Evolutionary conservation across 2,797 vertebrate genomes (phyloP).

Genomic region (Intellagama lesueurii): DNA sequence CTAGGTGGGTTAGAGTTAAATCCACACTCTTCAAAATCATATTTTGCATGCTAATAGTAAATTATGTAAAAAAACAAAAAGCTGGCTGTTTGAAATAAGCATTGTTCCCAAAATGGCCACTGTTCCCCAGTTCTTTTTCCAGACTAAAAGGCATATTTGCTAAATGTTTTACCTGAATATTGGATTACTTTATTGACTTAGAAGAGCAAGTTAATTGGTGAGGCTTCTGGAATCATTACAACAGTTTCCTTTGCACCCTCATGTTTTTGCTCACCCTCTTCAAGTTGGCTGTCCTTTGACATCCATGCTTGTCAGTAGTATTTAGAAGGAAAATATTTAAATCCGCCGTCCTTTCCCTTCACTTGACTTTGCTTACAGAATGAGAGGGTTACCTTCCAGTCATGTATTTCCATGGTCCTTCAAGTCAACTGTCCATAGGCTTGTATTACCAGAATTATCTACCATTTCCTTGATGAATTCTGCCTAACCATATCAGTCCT

Average conservation of each 20-base stretch:
- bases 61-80: neutral
- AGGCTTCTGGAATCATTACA: neutral
- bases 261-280: neutral
- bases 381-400: too few relatives aligned
- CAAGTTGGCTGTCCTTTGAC: neutral
- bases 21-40: neutral
- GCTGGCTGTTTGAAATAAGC: neutral
- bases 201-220: neutral
- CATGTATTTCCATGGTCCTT: neutral
- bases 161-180: neutral
- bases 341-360: neutral
- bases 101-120: neutral
- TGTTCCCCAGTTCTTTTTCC: neutral
- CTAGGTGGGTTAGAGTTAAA: too few relatives aligned
- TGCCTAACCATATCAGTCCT: neutral
- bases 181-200: neutral
- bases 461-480: neutral
- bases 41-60: neutral
- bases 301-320: neutral
- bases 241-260: neutral
- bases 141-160: neutral
- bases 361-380: too few relatives aligned
- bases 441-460: too few relatives aligned
- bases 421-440: neutral
- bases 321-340: neutral